These are phyloP conservation scores for Hylaea fasciaria DNA, from an alignment of 2,888 invertebrate species.

Conservation along the genomic window DNA sequence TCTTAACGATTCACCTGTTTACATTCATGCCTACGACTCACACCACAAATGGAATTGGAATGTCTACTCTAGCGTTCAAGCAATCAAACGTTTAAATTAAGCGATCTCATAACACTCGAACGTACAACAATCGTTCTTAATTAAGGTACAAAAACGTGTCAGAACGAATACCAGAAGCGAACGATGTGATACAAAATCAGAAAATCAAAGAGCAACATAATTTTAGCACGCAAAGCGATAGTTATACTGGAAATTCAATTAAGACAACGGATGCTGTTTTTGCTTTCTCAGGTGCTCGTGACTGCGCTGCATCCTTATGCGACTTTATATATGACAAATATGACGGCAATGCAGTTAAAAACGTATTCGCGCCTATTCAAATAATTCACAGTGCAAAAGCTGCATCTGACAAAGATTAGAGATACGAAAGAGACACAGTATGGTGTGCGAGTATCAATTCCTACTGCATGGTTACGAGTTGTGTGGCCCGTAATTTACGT, in stretches of 20 bases:
- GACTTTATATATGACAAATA: conserved; percentile 55
- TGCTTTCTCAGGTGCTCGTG: conserved; percentile 31
- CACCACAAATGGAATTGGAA: too few species aligned
- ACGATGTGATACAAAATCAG: conserved; percentile 11
- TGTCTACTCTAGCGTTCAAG: too few species aligned
- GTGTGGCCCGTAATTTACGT: conserved; percentile 21
- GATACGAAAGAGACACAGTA: neutral
- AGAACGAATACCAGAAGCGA: conserved; percentile 10
- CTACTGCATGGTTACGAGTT: neutral
- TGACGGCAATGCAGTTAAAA: conserved; percentile 58
- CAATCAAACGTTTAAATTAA: too few species aligned
- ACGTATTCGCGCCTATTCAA: conserved; percentile 27
- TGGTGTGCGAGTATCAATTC: neutral
- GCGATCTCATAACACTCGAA: neutral
- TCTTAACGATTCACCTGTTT: neutral
- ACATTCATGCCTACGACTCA: neutral
- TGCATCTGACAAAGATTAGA: too few species aligned
- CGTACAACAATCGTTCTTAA: neutral
- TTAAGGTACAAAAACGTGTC: conserved; percentile 2
- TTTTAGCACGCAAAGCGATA: conserved; percentile 33
- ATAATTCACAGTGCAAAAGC: too few species aligned
- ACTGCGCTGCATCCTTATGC: conserved; percentile 37
- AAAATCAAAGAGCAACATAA: conserved; percentile 23
- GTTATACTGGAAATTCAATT: conserved; percentile 44
- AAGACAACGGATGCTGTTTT: conserved; percentile 42